phyloP scores from a whole-genome alignment of 2,113 vertebrate genomes.

The Nyctereutes procyonoides region DNA sequence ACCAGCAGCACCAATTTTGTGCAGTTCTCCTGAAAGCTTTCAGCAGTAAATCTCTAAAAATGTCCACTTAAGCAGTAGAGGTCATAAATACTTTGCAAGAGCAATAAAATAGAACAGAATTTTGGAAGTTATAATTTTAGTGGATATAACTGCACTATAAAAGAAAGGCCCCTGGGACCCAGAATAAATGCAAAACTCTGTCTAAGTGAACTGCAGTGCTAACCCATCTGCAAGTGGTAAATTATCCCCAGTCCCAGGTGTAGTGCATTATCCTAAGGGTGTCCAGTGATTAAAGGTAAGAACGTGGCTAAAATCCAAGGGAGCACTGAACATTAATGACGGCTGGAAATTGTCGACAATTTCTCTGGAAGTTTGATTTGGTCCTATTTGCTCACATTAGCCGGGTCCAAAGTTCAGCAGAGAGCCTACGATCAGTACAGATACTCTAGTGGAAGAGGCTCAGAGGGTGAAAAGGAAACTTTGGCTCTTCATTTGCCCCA shows the following conservation, averaged over 20 bases:
- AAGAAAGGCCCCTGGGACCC: slow-evolving; percentile 85
- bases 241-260: slow-evolving; percentile 87
- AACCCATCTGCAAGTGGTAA: slow-evolving; percentile 88
- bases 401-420: slow-evolving; percentile 48
- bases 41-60: slow-evolving; percentile 88
- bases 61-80: slow-evolving; percentile 86
- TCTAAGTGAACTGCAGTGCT: slow-evolving; percentile 84
- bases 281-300: slow-evolving; percentile 87
- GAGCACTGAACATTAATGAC: slow-evolving; percentile 84
- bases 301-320: slow-evolving; percentile 85
- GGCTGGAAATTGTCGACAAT: slow-evolving; percentile 87
- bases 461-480: not conserved
- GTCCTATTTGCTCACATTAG: slow-evolving; percentile 80
- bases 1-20: slow-evolving; percentile 79
- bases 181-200: slow-evolving; percentile 86
- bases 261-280: slow-evolving; percentile 85
- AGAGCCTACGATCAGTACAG: slow-evolving; percentile 41
- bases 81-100: slow-evolving; percentile 88
- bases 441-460: not conserved
- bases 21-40: slow-evolving; percentile 85
- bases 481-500: not conserved
- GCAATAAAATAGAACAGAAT: slow-evolving; percentile 89
- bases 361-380: slow-evolving; percentile 82
- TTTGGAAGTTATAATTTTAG: slow-evolving; percentile 92
- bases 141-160: slow-evolving; percentile 89